Evolutionary conservation across 2,113 vertebrate species (phyloP).

Genomic region (Gopherus evgoodei): DNA sequence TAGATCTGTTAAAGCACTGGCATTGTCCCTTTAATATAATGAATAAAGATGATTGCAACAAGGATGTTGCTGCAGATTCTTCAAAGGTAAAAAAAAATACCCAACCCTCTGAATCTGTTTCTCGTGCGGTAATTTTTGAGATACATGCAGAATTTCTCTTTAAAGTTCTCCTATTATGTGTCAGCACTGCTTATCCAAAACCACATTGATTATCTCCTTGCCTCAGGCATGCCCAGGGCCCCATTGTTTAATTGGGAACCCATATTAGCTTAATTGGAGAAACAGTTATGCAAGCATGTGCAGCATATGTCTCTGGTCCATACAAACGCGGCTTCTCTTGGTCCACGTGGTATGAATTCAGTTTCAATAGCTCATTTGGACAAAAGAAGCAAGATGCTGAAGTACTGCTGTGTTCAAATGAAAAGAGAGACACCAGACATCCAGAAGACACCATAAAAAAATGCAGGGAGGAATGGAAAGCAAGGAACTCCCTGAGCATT

Average conservation of each 20-base stretch:
- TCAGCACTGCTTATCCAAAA: not conserved
- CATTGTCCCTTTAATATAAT: not conserved
- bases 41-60: not conserved
- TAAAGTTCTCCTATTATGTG: not conserved
- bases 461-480: not conserved
- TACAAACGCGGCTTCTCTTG: not conserved
- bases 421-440: not conserved
- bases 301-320: rapidly evolving
- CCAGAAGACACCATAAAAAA: not conserved
- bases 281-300: not conserved
- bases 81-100: not conserved
- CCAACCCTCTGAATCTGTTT: not conserved
- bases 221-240: slow-evolving; percentile 1
- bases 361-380: not conserved
- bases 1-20: not conserved
- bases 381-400: not conserved
- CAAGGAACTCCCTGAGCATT: not conserved
- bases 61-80: not conserved
- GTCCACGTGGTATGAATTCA: not conserved
- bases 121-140: not conserved
- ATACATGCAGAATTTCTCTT: not conserved
- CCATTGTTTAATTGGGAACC: not conserved
- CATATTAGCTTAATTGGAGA: not conserved
- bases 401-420: not conserved
- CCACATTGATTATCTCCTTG: not conserved